Evolutionary conservation across 1,140 invertebrate species (phyloP).

Genomic region (Tenebrio molitor): DNA sequence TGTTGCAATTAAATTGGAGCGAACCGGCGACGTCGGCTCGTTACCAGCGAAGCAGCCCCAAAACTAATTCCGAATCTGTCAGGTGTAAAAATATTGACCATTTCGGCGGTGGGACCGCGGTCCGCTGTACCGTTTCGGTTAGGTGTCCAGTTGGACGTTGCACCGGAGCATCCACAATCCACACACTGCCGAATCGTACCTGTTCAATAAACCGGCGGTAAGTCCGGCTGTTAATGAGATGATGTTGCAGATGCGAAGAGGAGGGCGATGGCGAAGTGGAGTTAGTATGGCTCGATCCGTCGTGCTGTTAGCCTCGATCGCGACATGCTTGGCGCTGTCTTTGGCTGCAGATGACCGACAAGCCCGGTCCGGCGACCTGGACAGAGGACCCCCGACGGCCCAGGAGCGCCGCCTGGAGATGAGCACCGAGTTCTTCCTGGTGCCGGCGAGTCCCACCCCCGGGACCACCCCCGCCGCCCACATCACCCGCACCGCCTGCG

Average conservation of each 20-base stretch:
- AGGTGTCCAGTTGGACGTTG: too few species aligned
- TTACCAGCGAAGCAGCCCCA: too few species aligned
- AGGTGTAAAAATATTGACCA: too few species aligned
- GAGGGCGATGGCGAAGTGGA: slow-evolving; percentile 40
- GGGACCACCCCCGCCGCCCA: slow-evolving; percentile 60
- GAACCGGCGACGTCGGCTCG: too few species aligned
- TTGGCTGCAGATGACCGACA: slow-evolving; percentile 55
- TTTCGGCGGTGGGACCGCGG: too few species aligned
- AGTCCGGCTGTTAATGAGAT: slow-evolving; percentile 48
- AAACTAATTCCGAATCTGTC: too few species aligned
- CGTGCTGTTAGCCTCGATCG: slow-evolving; percentile 55
- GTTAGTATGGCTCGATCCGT: slow-evolving; percentile 63
- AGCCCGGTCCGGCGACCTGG: slow-evolving; percentile 56
- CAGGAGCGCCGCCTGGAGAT: slow-evolving; percentile 74
- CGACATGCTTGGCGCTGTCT: slow-evolving; percentile 55
- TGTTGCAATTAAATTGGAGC: too few species aligned
- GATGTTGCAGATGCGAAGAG: slow-evolving; percentile 47
- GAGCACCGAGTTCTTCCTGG: slow-evolving; percentile 83
- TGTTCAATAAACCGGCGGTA: slow-evolving; percentile 14
- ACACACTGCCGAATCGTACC: slow-evolving; percentile 36
- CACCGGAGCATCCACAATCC: too few species aligned
- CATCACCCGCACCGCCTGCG: slow-evolving; percentile 56
- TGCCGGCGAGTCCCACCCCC: slow-evolving; percentile 69
- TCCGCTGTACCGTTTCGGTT: slow-evolving; percentile 4
- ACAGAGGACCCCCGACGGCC: slow-evolving; percentile 57